A percentile compares a stretch with the other conserved stretches of the same genome.
Evolutionary conservation across 64 coral and sea anemone genomes (phyloP).

Genomic region (Pocillopora damicornis): DNA sequence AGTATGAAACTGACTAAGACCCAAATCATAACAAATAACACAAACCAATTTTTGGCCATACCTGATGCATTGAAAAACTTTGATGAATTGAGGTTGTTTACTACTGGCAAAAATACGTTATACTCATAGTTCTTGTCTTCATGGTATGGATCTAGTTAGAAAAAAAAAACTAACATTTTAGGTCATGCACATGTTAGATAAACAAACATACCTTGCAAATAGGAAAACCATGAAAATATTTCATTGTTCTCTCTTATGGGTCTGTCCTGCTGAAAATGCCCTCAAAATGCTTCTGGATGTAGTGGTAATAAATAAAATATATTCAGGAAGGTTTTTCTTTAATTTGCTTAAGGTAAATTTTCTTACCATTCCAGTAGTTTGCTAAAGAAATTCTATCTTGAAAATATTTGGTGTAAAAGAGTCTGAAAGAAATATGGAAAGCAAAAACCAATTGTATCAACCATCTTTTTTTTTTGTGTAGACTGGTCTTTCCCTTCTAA

Average conservation of each 20-base stretch:
- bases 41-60: neutral
- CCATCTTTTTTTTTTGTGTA: too few species aligned
- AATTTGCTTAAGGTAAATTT: neutral
- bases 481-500: too few species aligned
- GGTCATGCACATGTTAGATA: neutral
- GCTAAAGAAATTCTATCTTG: constrained; percentile 58
- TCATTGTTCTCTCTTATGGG: too few species aligned
- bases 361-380: constrained; percentile 86
- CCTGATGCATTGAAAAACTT: constrained; percentile 74
- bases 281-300: too few species aligned
- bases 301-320: too few species aligned
- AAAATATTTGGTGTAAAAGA: constrained; percentile 49
- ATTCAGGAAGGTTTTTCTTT: too few species aligned
- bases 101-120: constrained; percentile 70
- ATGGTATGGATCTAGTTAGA: constrained; percentile 77
- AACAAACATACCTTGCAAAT: neutral
- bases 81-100: constrained; percentile 79
- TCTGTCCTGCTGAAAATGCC: too few species aligned
- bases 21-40: neutral
- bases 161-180: neutral
- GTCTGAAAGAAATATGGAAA: constrained; percentile 29
- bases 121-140: constrained; percentile 55
- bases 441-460: neutral
- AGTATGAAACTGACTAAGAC: neutral
- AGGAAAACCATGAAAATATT: neutral